Base-by-base conservation (phyloP, 2,113 vertebrate genomes). In the Ctenodactylus gundi region DNA sequence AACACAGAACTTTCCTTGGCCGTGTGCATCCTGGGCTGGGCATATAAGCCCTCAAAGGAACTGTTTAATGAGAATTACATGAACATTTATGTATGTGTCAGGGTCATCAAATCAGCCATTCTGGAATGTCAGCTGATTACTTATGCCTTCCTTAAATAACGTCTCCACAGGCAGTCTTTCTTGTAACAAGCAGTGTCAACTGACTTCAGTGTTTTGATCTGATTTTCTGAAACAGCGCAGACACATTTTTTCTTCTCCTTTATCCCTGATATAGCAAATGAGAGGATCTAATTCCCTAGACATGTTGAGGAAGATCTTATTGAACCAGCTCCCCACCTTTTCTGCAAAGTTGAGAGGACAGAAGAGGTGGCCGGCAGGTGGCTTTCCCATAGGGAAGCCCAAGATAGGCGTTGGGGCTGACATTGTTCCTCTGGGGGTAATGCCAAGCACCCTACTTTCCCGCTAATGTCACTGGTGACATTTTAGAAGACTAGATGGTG, bases 321-420 rank as follows among this genome's bases (percentile, higher is more conserved):
- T 27, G 87, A 91, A 58, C 14, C 13, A n/a, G 34, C 7, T 94
- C 29, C 14, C 9, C 5, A 23, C 88, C n/a, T 72, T 73, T n/a
- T 27, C 31, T 77, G 10, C 13, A 95, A 65, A 11, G 36, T 76
- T 86, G 83, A 70, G 49, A 21, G 49, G 27, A 44, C 72, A 91
- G 39, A 90, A 46, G 34, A 89, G 53, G 21, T 11, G 20, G 20
- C 55, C 78, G 68, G 51, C 93, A 96, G 36, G 58, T 94, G 90
- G 80, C 31, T 12, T 58, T 82, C 72, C 23, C 36, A 57, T 12
- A 17, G 44, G 65, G 82, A 83, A 90, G 7, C 27, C 49, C 5
- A 14, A 25, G 15, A 31, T 58, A 49, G 14, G 34, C 62, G 13
- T n/a, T 72, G 29, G 14, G 65, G n/a, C 7, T 44, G 10, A 27